Conservation (phyloP, 1,140 invertebrate genomes). For the Belonocnema kinseyi region DNA sequence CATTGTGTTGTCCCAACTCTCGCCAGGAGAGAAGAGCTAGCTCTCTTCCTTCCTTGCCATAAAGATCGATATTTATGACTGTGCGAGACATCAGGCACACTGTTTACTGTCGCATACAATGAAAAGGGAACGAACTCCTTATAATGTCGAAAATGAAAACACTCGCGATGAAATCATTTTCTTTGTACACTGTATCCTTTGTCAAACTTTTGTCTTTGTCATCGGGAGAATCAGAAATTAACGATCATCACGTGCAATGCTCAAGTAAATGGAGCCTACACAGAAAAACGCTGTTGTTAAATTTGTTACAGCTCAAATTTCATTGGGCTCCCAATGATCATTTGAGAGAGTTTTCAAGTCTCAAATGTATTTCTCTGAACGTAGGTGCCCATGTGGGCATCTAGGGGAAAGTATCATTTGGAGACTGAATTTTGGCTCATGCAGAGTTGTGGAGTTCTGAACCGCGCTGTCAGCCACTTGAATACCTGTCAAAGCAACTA, state of each 20-base stretch:
- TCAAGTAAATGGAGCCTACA: conserved; percentile 18
- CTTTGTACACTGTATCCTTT: conserved; percentile 12
- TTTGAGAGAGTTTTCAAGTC: too few relatives aligned
- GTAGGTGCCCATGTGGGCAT: too few relatives aligned
- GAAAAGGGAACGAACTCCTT: conserved; percentile 31
- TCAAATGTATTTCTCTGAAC: too few relatives aligned
- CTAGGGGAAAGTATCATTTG: too few relatives aligned
- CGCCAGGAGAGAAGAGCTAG: conserved; percentile 39
- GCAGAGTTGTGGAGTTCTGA: too few relatives aligned
- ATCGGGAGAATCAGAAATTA: background rate
- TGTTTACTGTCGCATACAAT: conserved; percentile 25
- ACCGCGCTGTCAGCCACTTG: too few relatives aligned
- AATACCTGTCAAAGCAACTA: too few relatives aligned
- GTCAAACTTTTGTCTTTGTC: background rate
- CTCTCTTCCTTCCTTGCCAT: conserved; percentile 13
- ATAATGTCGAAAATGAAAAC: conserved; percentile 36
- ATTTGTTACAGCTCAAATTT: too few relatives aligned
- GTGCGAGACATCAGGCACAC: background rate
- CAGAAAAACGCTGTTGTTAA: too few relatives aligned
- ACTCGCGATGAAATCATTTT: conserved; percentile 24
- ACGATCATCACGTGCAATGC: conserved; percentile 26
- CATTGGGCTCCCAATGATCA: too few relatives aligned
- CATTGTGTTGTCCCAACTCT: conserved; percentile 59
- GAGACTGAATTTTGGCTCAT: too few relatives aligned
- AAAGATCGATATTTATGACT: conserved; percentile 33